Evolutionary conservation across 2,888 invertebrate species (phyloP).

Genomic region (Drosophila nr. perissopoda): DNA sequence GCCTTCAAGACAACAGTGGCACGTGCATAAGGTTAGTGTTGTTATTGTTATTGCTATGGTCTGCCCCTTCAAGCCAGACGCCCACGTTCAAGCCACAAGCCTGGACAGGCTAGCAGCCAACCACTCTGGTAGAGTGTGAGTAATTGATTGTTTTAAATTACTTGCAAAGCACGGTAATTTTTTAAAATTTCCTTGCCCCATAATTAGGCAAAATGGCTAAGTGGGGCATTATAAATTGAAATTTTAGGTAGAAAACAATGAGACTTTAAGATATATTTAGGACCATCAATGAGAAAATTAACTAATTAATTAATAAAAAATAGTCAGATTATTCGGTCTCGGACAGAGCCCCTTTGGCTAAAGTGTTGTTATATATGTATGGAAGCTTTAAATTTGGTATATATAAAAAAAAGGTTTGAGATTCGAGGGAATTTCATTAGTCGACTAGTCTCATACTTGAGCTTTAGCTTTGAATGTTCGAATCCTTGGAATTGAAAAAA

Average conservation of each 20-base stretch:
- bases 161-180: constrained; percentile 6
- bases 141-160: constrained; percentile 57
- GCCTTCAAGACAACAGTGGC: constrained; percentile 14
- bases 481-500: constrained; percentile 20
- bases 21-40: constrained; percentile 13
- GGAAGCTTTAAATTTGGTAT: background rate
- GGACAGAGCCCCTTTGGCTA: background rate
- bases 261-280: background rate
- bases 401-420: background rate
- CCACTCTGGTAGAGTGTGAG: constrained; percentile 24
- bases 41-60: constrained; percentile 14
- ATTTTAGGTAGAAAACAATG: background rate
- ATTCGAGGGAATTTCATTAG: background rate
- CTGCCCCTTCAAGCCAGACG: constrained; percentile 3
- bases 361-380: background rate
- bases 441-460: background rate
- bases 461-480: background rate
- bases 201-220: background rate
- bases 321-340: background rate
- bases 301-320: background rate
- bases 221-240: background rate
- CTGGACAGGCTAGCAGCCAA: constrained; percentile 20
- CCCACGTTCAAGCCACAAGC: constrained; percentile 18
- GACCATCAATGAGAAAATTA: background rate
- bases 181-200: constrained; percentile 3